Evolutionary conservation across 30 jellyfish, hydroid and myxozoan genomes (phyloP), one percentile per base, ranked within the genome.

Genomic region (Catostylus mosaicus): DNA sequence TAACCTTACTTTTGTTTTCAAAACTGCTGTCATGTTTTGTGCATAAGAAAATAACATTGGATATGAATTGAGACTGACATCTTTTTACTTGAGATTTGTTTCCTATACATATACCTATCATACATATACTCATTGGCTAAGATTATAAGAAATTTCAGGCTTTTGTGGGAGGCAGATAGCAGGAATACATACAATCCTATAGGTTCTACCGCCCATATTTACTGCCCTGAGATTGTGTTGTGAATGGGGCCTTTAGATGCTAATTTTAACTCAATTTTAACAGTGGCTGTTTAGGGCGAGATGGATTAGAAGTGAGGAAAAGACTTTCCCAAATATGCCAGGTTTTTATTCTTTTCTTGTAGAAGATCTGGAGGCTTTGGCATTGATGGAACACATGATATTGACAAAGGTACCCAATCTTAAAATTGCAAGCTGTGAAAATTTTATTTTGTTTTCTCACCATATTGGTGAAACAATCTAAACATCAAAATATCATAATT

Each of bases 301-400:
- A 40, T 40, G 7, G 54, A 40, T 40, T 40, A 40, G 54, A 7
- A 5, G 54, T 40, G 54, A 40, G 54, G 12, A 40, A 40, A 40
- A 14, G 12, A 5, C 54, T 40, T 40, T 40, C 54, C 54, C 14
- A 5, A 7, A 40, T 5, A 7, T 40, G 7, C 54, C 54, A 7
- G 14, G 7, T 14, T 40, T 14, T 61, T 8, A 18, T 8, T 38
- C 12, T 31, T 69, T 9, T 27, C 24, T 43, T 36, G 43, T 68
- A 71, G 88, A 40, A 62, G 62, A 31, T 51, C 62, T 48, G 96
- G 96, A 27, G 61, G 78, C 46, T 86, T 40, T 68, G 23, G n/a
- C 0, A 75, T 91, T 32, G 83, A 62, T 0, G 98, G 98, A 3
- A 65, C 91, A 0, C 98, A 91, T 91, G 98, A 91, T 75, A 75